Base-by-base conservation (phyloP, 2,113 vertebrate species). In the Archilochus colubris region DNA sequence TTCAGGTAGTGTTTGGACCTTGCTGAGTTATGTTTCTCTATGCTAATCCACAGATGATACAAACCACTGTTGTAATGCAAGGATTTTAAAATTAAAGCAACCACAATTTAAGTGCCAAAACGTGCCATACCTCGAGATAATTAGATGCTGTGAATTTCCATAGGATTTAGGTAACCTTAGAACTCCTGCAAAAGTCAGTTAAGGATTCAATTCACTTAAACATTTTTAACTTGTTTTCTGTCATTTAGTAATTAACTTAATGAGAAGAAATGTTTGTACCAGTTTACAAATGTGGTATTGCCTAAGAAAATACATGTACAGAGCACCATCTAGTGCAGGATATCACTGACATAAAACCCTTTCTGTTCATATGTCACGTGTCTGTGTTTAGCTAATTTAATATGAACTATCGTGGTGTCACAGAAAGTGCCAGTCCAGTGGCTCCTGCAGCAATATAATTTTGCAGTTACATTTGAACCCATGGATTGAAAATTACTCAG, bases 261-360 rank as follows among this genome's bases (percentile, higher is more conserved):
- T 30, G 9, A 63, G n/a, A 16, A 63, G 33, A 87, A 86, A 75
- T 3, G 1, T 10, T 79, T 77, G 4, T 59, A 50, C 8, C 79
- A 43, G 9, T 91, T 87, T 87, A 75, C 9, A 72, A 79, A 82
- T 40, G 12, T 25, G 14, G 8, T 54, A 54, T 64, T 89, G 50
- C 44, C 44, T 81, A 79, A 66, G 58, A 81, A 95, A 76, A 86
- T 40, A 28, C 31, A 82, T 6, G 27, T 84, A 33, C 66, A 94
- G 91, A 87, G 86, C 94, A 95, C 91, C 67, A 81, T 54, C 94
- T 96, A 95, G 89, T 93, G 95, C 38, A 4, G 84, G 15, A 25
- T 93, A 50, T 75, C 66, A 89, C 74, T 66, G 54, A 58, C 40
- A 75, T 55, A 70, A 92, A 80, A 82, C 80, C n/a, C 66, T 66